phyloP scores from a whole-genome alignment of 1,140 invertebrate genomes.

The Drosophila asahinai region DNA sequence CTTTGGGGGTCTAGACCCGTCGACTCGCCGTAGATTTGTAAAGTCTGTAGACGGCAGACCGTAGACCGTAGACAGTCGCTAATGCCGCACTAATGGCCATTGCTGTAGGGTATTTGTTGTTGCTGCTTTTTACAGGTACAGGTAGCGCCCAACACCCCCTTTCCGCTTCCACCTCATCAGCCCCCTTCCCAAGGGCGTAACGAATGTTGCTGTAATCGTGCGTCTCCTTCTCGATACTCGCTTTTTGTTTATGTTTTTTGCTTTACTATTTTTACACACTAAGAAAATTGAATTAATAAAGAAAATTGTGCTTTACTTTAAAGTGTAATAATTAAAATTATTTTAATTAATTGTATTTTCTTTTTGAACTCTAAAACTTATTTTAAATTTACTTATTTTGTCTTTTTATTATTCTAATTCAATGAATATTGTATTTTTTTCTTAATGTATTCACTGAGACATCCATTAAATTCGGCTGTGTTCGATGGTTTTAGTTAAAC shows the following conservation, averaged over 20 bases:
- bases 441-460: not conserved
- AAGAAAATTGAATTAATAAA: not conserved
- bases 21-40: conserved; percentile 18
- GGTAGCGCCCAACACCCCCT: conserved; percentile 18
- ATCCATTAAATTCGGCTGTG: conserved; percentile 6
- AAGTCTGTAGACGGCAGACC: conserved; percentile 16
- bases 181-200: conserved; percentile 53
- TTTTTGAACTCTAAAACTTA: not conserved
- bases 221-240: not conserved
- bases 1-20: conserved; percentile 42
- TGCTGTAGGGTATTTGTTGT: conserved; percentile 50
- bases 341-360: not conserved
- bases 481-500: not conserved
- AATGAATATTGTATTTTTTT: not conserved
- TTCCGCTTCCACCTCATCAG: not conserved
- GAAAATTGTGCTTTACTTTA: not conserved
- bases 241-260: not conserved
- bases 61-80: conserved; percentile 53
- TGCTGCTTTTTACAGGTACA: conserved; percentile 40
- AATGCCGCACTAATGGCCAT: conserved; percentile 65
- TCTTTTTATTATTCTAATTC: not conserved
- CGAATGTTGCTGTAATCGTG: conserved; percentile 58
- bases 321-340: not conserved
- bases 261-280: not conserved
- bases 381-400: not conserved